Percentiles rank a stretch among this genome's conserved stretches.
Evolutionary conservation across 2,113 vertebrate genomes (phyloP).

Genomic region (Verasper variegatus): DNA sequence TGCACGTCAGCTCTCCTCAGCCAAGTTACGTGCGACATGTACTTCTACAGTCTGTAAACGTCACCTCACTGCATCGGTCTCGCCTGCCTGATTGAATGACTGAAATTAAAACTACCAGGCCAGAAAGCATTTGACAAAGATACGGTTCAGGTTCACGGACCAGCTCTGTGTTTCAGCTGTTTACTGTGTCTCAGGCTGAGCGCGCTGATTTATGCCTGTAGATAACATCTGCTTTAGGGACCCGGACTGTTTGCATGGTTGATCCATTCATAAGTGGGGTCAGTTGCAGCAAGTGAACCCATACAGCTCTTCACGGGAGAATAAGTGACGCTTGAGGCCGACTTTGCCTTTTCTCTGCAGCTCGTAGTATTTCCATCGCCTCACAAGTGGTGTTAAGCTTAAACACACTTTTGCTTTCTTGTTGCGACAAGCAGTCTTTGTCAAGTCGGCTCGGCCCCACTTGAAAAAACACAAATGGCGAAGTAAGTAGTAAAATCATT

Average conservation of each 20-base stretch:
- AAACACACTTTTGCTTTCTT: neutral
- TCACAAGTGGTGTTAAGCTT: neutral
- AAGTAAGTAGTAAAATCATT: neutral
- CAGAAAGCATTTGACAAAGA: neutral
- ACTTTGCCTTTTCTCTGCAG: neutral
- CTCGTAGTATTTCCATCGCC: neutral
- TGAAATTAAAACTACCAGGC: neutral
- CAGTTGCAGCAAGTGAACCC: slow-evolving; percentile 31
- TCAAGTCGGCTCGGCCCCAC: too few species aligned
- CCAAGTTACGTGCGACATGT: slow-evolving; percentile 12
- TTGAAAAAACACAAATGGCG: too few species aligned
- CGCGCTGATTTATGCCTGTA: neutral
- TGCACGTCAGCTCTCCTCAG: neutral
- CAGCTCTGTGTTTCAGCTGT: slow-evolving; percentile 10
- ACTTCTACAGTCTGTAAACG: slow-evolving; percentile 13
- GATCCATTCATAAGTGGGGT: slow-evolving; percentile 39
- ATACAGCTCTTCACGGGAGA: slow-evolving; percentile 29
- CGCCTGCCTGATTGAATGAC: slow-evolving; percentile 17
- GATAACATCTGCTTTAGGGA: slow-evolving; percentile 13
- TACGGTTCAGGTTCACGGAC: neutral
- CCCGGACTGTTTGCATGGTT: slow-evolving; percentile 1
- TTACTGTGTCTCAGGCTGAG: neutral
- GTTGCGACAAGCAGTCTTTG: neutral
- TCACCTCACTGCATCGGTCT: neutral
- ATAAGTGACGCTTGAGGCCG: slow-evolving; percentile 15